Evolutionary conservation across 2,888 invertebrate species (phyloP).

Genomic region (Xanthia togata): DNA sequence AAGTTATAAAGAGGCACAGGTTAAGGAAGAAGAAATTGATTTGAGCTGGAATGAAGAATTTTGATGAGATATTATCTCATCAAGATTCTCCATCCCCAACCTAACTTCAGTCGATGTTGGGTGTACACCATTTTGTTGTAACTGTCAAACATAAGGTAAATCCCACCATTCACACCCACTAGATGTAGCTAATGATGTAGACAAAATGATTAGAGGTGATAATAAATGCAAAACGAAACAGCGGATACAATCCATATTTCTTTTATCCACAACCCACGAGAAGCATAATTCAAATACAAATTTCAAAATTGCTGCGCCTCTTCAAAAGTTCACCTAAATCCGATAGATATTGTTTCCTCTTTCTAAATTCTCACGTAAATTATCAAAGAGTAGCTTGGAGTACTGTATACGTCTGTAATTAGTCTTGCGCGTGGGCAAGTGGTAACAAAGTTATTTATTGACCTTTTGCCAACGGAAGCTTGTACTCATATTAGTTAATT

Average conservation of each 20-base stretch:
- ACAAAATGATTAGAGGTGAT: conserved; percentile 22
- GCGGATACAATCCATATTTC: conserved; percentile 32
- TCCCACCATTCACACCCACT: conserved; percentile 39
- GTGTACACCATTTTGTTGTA: neutral
- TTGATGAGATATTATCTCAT: neutral
- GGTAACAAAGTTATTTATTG: conserved; percentile 59
- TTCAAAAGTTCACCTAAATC: neutral
- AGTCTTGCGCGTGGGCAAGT: conserved; percentile 56
- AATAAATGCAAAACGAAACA: conserved; percentile 24
- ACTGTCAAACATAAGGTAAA: conserved; percentile 11
- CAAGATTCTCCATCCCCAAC: too few species aligned
- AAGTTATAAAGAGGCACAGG: neutral
- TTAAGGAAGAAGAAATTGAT: neutral
- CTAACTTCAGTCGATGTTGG: neutral
- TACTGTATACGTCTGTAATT: conserved; percentile 51
- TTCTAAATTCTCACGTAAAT: conserved; percentile 37
- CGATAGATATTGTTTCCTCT: conserved; percentile 2
- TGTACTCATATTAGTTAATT: conserved; percentile 54
- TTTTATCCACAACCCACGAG: conserved; percentile 32
- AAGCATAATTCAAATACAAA: conserved; percentile 15
- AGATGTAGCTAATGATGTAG: conserved; percentile 23
- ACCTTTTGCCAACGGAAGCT: conserved; percentile 59
- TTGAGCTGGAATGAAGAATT: neutral
- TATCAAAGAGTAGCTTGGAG: conserved; percentile 34
- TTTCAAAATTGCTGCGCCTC: conserved; percentile 3